These are phyloP conservation scores for Pandemis corylana DNA, from an alignment of 2,888 invertebrate species.

Conservation along the genomic window DNA sequence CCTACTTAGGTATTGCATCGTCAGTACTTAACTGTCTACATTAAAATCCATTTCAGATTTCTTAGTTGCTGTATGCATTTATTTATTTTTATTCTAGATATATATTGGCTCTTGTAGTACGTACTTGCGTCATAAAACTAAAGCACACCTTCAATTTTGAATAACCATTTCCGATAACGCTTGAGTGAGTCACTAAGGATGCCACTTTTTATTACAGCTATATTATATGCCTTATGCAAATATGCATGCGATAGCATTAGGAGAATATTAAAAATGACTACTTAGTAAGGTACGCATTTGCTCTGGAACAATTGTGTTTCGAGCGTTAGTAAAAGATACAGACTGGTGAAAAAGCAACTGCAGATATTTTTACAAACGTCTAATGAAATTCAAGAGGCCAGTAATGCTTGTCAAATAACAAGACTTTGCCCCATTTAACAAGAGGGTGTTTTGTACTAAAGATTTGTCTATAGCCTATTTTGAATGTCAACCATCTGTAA, in stretches of 20 bases:
- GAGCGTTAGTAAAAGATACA: neutral
- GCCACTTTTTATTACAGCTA: constrained; percentile 21
- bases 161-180: constrained; percentile 20
- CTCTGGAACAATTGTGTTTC: neutral
- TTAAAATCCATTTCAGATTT: neutral
- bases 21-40: too few species aligned
- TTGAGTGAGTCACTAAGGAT: constrained; percentile 29
- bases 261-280: neutral
- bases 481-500: too few species aligned
- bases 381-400: neutral
- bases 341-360: neutral
- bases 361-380: neutral
- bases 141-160: constrained; percentile 29
- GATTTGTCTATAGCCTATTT: too few species aligned
- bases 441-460: neutral
- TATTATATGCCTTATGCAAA: neutral
- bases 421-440: neutral
- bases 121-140: constrained; percentile 30
- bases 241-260: constrained; percentile 11
- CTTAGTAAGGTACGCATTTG: neutral
- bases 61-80: neutral
- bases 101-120: neutral
- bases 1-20: too few species aligned
- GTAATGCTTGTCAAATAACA: neutral
- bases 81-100: neutral